Evolutionary conservation across 2,797 vertebrate genomes (phyloP).

Genomic region (Myiothlypis chrysogaster): DNA sequence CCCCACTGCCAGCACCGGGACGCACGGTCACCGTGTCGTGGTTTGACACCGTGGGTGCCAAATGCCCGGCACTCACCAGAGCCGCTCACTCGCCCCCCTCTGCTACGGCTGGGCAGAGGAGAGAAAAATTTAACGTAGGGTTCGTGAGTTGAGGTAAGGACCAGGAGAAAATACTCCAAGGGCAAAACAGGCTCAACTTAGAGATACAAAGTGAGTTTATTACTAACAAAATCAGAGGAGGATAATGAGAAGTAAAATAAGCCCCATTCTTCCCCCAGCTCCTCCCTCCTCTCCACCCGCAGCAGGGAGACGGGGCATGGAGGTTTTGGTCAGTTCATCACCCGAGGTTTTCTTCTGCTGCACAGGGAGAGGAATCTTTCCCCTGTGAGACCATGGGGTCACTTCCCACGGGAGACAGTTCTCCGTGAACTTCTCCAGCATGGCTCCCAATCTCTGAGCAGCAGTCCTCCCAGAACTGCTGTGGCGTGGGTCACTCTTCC

Average conservation of each 20-base stretch:
- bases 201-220: not conserved
- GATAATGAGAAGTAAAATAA: not conserved
- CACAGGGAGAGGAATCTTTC: not conserved
- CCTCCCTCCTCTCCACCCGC: too few relatives aligned
- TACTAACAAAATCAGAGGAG: not conserved
- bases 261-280: fast-evolving
- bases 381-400: too few relatives aligned
- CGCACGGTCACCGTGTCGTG: fast-evolving
- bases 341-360: not conserved
- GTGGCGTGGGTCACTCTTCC: not conserved
- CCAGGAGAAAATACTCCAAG: not conserved
- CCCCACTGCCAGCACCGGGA: fast-evolving
- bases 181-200: not conserved
- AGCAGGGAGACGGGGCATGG: fast-evolving
- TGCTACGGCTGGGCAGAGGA: not conserved
- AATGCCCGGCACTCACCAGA: not conserved
- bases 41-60: not conserved
- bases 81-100: too few relatives aligned
- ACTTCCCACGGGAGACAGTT: not conserved
- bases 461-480: not conserved
- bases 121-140: not conserved
- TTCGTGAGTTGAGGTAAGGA: not conserved
- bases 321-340: not conserved
- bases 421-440: fast-evolving
- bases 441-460: not conserved